Base-by-base conservation (phyloP, 2,888 invertebrate genomes). In the Andrena minutula region DNA sequence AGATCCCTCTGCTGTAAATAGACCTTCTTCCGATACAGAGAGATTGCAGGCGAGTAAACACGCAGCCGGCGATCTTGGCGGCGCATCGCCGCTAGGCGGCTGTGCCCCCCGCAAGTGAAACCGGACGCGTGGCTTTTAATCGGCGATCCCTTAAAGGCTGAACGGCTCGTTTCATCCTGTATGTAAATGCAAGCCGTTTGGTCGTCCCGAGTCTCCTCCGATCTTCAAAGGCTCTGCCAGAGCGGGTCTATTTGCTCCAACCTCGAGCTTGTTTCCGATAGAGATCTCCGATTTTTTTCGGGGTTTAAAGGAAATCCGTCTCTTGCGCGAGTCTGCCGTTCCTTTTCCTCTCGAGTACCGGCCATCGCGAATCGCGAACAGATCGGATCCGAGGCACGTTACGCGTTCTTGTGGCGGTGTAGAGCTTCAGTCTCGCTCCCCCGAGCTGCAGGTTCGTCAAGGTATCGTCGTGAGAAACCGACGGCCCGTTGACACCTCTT, bases 391-490 rank as follows among this genome's bases (percentile, higher is more conserved):
- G 41, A 75, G 84, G 61, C 58, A 35, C 49, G 23, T 49, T 51
- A 53, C 75, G 23, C 51, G 63, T 69, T 56, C 53, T 63, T 68
- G 16, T 10, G 51, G 23, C 49, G 28, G 35, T 65, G 12, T n/a
- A 69, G 74, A 75, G 65, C 56, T 79, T 73, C 58, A 32, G 69
- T 68, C 20, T 51, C 68, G 12, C 41, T 63, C 70, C 4, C 12
- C 51, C 56, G 72, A 47, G 66, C 63, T 65, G 68, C 76, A 41
- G 53, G 65, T 51, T 65, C 58, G 81, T 79, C 49, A 86, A 66
- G 32, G 61, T 77, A 84, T 86, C 79, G 86, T 86, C 84, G 86
- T 86, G 86, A 86, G 86, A 86, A 86, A 53, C 58, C 16, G 51
- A 51, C 71, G 74, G 47, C 70, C 53, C 65, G 72, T 63, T 79